These are phyloP conservation scores for Actinemys pallida DNA, from an alignment of 2,113 vertebrate species.

Conservation along the genomic window DNA sequence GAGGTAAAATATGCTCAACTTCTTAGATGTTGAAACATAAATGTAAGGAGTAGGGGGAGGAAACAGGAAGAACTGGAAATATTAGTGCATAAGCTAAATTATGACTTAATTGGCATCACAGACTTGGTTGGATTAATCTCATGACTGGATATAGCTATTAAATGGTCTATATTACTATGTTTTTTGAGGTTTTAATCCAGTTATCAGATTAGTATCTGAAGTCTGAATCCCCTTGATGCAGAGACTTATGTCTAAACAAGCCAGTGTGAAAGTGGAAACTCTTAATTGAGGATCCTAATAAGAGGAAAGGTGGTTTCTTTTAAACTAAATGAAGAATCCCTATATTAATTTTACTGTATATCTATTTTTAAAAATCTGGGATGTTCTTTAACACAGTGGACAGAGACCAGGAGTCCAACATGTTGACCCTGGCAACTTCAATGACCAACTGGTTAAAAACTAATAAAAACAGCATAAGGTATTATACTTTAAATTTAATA, in stretches of 20 bases:
- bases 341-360: background rate
- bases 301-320: background rate
- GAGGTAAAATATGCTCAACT: no score
- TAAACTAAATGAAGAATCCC: background rate
- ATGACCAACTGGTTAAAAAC: background rate
- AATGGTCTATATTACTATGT: constrained; percentile 5
- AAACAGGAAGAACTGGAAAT: no score
- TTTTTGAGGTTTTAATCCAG: constrained; percentile 5
- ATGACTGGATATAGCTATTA: background rate
- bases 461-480: background rate
- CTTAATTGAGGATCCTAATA: background rate
- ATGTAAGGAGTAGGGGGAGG: no score
- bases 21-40: no score
- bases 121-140: no score
- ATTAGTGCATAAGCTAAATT: no score
- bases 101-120: no score
- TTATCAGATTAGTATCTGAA: background rate
- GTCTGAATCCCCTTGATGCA: background rate
- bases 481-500: background rate
- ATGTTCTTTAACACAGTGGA: background rate
- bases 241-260: background rate
- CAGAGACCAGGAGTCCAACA: background rate
- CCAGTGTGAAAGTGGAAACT: constrained; percentile 5
- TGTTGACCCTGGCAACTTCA: background rate
- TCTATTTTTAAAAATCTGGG: background rate